These are phyloP conservation scores for Spea hammondii DNA, from an alignment of 2,797 vertebrate genomes.

Conservation along the genomic window DNA sequence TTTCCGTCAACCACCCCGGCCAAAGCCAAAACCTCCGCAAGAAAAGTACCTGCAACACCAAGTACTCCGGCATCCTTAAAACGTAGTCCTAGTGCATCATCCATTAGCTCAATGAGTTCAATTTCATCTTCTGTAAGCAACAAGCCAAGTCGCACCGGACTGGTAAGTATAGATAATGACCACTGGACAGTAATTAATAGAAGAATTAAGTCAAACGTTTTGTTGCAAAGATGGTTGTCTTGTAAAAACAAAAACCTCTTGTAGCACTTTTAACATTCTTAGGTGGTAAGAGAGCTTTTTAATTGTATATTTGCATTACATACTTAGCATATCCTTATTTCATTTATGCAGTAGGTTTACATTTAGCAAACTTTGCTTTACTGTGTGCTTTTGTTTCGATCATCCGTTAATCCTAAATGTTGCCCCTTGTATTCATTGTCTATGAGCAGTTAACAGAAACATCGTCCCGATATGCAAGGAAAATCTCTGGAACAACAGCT, in stretches of 20 bases:
- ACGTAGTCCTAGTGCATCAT: slow-evolving; percentile 92
- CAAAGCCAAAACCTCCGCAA: slow-evolving; percentile 84
- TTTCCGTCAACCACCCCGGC: slow-evolving; percentile 96
- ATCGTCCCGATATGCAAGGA: slow-evolving; percentile 90
- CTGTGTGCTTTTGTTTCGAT: too few species aligned
- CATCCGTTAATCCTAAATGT: neutral
- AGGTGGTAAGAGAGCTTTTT: too few species aligned
- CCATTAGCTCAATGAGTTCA: slow-evolving; percentile 93
- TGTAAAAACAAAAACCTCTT: too few species aligned
- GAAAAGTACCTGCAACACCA: slow-evolving; percentile 77
- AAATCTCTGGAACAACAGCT: slow-evolving; percentile 96
- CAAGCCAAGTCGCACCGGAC: slow-evolving; percentile 94
- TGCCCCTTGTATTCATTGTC: slow-evolving; percentile 31
- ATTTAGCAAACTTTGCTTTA: too few species aligned
- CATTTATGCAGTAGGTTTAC: too few species aligned
- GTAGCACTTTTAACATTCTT: too few species aligned
- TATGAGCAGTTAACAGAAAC: slow-evolving; percentile 90
- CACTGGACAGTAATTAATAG: slow-evolving; percentile 1
- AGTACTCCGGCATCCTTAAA: slow-evolving; percentile 79
- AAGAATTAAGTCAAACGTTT: too few species aligned
- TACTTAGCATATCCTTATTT: too few species aligned
- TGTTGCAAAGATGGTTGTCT: too few species aligned
- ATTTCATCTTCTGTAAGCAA: slow-evolving; percentile 93
- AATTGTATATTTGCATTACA: too few species aligned
- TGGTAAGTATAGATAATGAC: slow-evolving; percentile 75